Evolutionary conservation across 1,140 invertebrate species (phyloP), one percentile per base, ranked within the genome.

Genomic region (Drosophila leontia): DNA sequence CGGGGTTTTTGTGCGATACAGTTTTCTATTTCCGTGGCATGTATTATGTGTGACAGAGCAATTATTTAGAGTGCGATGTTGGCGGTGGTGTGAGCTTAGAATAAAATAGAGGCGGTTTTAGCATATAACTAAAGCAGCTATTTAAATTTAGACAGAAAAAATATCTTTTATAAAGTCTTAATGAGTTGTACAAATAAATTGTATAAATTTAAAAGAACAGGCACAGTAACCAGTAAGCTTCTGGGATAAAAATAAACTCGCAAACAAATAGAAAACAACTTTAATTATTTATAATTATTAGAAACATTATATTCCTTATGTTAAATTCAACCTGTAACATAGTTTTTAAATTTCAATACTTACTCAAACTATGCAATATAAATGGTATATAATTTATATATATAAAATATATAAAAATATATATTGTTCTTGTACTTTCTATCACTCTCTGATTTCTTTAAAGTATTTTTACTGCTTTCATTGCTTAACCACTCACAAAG

Each of bases 21-120:
- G 64, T 67, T 70, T 71, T 45, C 67, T 35, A 41, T 39, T 50
- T 68, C 39, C 50, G 48, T n/a, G 53, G 35, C 67, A 23, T 34
- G 67, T 48, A 50, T 72, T 37, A 23, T 51, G 68, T 59, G 67
- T 34, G 55, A 59, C 32, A 71, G 13, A 57, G 67, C 70, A 59
- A 72, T 72, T 71, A 74, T 74, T 74, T 74, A 44, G 68, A 72
- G 70, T 74, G 70, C 70, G 34, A 74, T 35, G 15, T 9, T 35
- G 23, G 23, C 11, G 12, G 29, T 23, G 45, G 57, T 37, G 26
- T 17, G 19, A 15, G 32, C 7, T 70, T 57, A 42, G 4, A 48
- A 29, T 58, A 17, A 59, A 59, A 71, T 32, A 45, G 51, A 50
- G 8, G 11, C 19, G 12, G 15, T 7, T 15, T 7, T 15, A 34